phyloP scores from a whole-genome alignment of 2,797 vertebrate species.

The Eutrigla gurnardus region DNA sequence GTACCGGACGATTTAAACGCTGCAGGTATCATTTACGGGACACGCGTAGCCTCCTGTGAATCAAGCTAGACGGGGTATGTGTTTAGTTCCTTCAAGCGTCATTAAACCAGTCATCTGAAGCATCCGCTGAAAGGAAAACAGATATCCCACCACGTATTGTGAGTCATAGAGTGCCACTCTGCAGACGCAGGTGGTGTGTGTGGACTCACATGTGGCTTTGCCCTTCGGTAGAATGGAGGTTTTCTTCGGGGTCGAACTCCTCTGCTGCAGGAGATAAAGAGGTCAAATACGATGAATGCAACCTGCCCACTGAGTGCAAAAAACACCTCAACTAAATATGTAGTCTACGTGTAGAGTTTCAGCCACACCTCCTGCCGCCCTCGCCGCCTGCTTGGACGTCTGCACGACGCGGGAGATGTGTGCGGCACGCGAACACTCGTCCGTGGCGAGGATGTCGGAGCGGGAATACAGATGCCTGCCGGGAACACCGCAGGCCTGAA shows the following conservation, averaged over 20 bases:
- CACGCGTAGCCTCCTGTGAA: slow-evolving; percentile 13
- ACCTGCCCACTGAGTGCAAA: slow-evolving; percentile 6
- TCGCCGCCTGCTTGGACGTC: slow-evolving; percentile 77
- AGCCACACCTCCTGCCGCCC: slow-evolving; percentile 82
- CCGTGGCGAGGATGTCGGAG: slow-evolving; percentile 85
- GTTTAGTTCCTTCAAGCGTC: slow-evolving; percentile 32
- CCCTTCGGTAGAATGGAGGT: slow-evolving; percentile 78
- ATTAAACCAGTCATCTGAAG: slow-evolving; percentile 30
- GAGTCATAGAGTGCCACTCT: neutral
- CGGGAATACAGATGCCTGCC: slow-evolving; percentile 83
- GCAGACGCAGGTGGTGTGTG: neutral
- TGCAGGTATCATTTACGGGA: slow-evolving; percentile 16
- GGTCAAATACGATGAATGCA: slow-evolving; percentile 12
- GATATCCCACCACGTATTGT: neutral
- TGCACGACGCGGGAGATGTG: slow-evolving; percentile 79
- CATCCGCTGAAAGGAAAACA: slow-evolving; percentile 1
- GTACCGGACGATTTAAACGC: slow-evolving; percentile 20
- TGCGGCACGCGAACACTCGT: slow-evolving; percentile 76
- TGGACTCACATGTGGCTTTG: slow-evolving; percentile 83
- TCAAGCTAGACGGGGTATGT: slow-evolving; percentile 15
- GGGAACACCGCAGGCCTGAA: slow-evolving; percentile 73
- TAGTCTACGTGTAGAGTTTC: slow-evolving; percentile 7
- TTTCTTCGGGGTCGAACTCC: slow-evolving; percentile 80
- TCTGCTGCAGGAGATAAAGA: slow-evolving; percentile 61
- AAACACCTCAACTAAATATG: slow-evolving; percentile 17